These are phyloP conservation scores for Sebastes taczanowskii DNA, from an alignment of 2,797 vertebrate genomes.

Conservation along the genomic window DNA sequence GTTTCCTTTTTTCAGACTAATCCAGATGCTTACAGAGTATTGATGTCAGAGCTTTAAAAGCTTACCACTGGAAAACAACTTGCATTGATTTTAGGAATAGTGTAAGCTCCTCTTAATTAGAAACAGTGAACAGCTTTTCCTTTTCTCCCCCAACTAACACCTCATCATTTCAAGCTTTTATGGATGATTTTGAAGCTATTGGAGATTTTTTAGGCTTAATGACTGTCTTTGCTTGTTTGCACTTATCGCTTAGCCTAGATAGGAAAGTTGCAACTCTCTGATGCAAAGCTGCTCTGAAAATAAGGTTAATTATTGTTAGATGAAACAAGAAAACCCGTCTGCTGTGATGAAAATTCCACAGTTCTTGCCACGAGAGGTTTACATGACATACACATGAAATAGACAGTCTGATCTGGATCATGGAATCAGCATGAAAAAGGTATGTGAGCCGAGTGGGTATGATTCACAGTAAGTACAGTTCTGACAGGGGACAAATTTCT, in stretches of 20 bases:
- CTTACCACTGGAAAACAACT: slow-evolving; percentile 46
- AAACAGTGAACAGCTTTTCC: slow-evolving; percentile 22
- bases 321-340: slow-evolving; percentile 27
- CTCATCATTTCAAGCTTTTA: slow-evolving; percentile 6
- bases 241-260: neutral
- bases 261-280: neutral
- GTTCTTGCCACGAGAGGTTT: neutral
- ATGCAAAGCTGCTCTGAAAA: slow-evolving; percentile 32
- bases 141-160: slow-evolving; percentile 13
- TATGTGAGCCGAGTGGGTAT: neutral
- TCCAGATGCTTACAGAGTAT: slow-evolving; percentile 32
- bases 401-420: slow-evolving; percentile 10
- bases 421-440: slow-evolving; percentile 20
- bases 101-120: slow-evolving; percentile 45
- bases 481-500: slow-evolving; percentile 8
- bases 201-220: neutral
- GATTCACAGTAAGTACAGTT: slow-evolving; percentile 15
- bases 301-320: slow-evolving; percentile 53
- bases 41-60: slow-evolving; percentile 45
- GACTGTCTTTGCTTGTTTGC: neutral
- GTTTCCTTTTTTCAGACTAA: slow-evolving; percentile 11
- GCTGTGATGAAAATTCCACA: neutral
- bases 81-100: slow-evolving; percentile 48
- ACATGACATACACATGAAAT: slow-evolving; percentile 16
- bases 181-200: neutral